Conservation (phyloP, 2,113 vertebrate genomes). For the Suncus etruscus region DNA sequence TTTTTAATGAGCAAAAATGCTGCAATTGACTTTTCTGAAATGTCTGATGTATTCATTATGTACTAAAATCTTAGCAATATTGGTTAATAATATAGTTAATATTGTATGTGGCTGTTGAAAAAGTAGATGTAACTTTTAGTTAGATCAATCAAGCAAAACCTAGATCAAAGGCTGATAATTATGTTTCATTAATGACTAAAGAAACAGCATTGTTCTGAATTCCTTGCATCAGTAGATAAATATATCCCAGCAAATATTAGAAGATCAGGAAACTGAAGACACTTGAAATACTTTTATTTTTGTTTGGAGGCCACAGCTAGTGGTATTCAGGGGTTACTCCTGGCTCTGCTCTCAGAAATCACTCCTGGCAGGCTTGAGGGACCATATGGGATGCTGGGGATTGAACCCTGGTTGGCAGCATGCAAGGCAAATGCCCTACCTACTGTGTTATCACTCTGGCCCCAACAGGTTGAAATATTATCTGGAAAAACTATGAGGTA, state of each 20-base stretch:
- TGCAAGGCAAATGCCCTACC: no score
- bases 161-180: not conserved
- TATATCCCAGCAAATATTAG: not conserved
- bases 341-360: no score
- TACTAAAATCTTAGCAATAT: not conserved
- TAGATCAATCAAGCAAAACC: conserved; percentile 23
- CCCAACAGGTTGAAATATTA: not conserved
- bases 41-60: not conserved
- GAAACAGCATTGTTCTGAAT: not conserved
- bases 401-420: no score
- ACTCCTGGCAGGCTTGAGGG: no score
- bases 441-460: no score
- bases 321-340: no score
- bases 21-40: not conserved
- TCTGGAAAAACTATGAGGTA: not conserved
- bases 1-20: not conserved
- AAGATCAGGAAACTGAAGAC: not conserved
- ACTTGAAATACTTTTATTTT: not conserved
- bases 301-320: no score
- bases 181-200: conserved; percentile 20
- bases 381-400: no score
- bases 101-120: not conserved
- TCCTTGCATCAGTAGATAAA: not conserved
- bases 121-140: not conserved
- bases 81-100: not conserved